Evolutionary conservation across 2,113 vertebrate genomes (phyloP).

Genomic region (Hucho hucho): DNA sequence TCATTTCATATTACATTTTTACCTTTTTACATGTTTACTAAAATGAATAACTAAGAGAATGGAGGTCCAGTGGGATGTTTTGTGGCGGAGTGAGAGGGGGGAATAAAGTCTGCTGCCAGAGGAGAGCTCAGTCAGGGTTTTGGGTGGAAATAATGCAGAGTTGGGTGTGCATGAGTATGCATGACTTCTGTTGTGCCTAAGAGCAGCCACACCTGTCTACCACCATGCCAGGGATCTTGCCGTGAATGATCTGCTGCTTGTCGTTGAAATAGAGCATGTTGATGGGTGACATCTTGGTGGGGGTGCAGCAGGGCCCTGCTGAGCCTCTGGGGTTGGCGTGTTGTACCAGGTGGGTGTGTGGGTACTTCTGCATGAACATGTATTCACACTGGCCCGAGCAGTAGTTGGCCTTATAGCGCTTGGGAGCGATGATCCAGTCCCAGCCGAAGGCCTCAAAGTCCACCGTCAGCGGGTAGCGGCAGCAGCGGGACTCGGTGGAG

Average conservation of each 20-base stretch:
- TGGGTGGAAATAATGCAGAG: conserved; percentile 53
- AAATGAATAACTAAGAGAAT: conserved; percentile 53
- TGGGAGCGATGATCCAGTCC: conserved; percentile 99
- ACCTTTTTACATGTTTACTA: conserved; percentile 57
- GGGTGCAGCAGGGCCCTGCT: conserved; percentile 95
- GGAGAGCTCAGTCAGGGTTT: conserved; percentile 56
- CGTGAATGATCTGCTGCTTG: conserved; percentile 99
- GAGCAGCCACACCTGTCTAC: conserved; percentile 97
- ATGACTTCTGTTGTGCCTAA: conserved; percentile 67
- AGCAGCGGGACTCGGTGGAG: conserved; percentile 95
- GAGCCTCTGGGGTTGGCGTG: conserved; percentile 95
- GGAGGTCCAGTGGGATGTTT: conserved; percentile 59
- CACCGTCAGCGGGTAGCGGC: conserved; percentile 94
- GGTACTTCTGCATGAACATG: conserved; percentile 99
- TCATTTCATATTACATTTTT: conserved; percentile 57
- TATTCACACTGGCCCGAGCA: conserved; percentile 99
- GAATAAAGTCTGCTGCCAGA: conserved; percentile 56
- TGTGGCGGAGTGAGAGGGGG: conserved; percentile 53
- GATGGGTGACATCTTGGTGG: conserved; percentile 99
- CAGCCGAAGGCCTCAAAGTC: conserved; percentile 98
- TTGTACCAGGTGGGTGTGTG: conserved; percentile 96
- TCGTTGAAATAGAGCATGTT: conserved; percentile 99
- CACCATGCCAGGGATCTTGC: conserved; percentile 98
- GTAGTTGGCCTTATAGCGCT: conserved; percentile 98
- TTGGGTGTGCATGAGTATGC: conserved; percentile 54